Percentiles rank a stretch among this genome's conserved stretches.
Evolutionary conservation across 2,797 vertebrate genomes (phyloP).

Genomic region (Otolemur crassicaudatus): DNA sequence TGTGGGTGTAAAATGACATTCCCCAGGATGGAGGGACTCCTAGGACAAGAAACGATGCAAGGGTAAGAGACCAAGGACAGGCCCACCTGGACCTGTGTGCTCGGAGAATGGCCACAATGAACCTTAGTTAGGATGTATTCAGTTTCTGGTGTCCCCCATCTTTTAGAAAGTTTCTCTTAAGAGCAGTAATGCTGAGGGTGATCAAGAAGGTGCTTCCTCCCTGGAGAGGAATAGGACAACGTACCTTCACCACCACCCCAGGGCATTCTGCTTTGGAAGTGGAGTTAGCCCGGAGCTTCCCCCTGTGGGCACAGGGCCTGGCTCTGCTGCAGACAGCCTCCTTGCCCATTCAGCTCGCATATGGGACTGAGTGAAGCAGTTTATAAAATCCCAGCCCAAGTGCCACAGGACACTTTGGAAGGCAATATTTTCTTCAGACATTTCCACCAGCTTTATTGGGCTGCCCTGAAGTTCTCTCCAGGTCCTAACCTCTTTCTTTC

Average conservation of each 20-base stretch:
- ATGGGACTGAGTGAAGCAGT: not conserved
- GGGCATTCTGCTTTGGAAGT: not conserved
- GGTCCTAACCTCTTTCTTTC: not conserved
- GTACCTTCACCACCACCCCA: too few species aligned
- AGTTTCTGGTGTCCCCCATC: not conserved
- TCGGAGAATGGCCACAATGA: not conserved
- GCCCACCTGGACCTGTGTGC: too few species aligned
- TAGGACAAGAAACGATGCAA: not conserved
- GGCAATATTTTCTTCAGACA: too few species aligned
- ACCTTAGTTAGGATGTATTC: not conserved
- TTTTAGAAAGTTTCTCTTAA: not conserved
- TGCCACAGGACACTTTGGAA: not conserved
- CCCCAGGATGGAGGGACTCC: not conserved
- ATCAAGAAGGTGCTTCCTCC: not conserved
- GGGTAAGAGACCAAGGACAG: not conserved
- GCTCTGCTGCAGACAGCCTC: not conserved
- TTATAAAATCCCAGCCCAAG: not conserved
- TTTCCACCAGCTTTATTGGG: not conserved
- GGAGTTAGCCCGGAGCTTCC: not conserved
- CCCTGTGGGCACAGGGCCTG: too few species aligned
- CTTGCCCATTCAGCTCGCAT: not conserved
- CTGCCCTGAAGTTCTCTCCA: not conserved
- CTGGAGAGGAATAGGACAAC: not conserved
- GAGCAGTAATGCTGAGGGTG: not conserved
- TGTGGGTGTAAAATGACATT: not conserved